Base-by-base conservation (phyloP, 2,797 vertebrate species). In the Schizopygopsis malacanthus region DNA sequence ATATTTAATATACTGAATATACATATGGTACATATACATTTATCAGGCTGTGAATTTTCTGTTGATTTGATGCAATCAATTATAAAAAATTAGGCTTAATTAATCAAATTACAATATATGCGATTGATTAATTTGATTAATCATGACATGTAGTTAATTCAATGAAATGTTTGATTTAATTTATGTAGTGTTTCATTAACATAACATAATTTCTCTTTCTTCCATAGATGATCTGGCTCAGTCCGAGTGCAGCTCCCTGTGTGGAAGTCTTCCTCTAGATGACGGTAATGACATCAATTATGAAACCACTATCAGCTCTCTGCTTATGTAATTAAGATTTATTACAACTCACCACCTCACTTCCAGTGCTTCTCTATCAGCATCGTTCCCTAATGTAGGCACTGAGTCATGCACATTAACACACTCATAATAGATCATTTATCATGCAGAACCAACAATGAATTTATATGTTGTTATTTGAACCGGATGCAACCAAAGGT, bases 231-330 rank as follows among this genome's bases (percentile, higher is more conserved):
- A 98, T 87, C 95, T 97, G 15, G 91, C 96, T 54, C 97, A 96
- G 1, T 98, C 98, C 0, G 96, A 98, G 91, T 97, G 96, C 72
- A 97, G 97, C 91, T 98, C 98, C 39, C 90, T 99, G 90, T 98
- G 98, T 0, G 96, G 96, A 79, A 98, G 97, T 67, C 95, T 97
- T 83, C 96, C 96, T 6, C 92, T 95, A 83, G 98, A 99, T 56
- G 98, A 99, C n/a, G 95, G 98, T 99, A 94, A 80, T 56, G 69
- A 65, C 22, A 28, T 61, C 50, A 43, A 45, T 84, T 67, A 52
- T 52, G 33, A 84, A 84, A 41, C 33, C 47, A 43, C 81, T 61
- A 33, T 61, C 39, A 83, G 25, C 41, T 61, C 52, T 59, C 16
- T 63, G 81, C 37, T 82, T 73, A 47, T 72, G 39, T 82, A 63